Evolutionary conservation across 2,113 vertebrate genomes (phyloP).

Genomic region (Lucifuga dentata): DNA sequence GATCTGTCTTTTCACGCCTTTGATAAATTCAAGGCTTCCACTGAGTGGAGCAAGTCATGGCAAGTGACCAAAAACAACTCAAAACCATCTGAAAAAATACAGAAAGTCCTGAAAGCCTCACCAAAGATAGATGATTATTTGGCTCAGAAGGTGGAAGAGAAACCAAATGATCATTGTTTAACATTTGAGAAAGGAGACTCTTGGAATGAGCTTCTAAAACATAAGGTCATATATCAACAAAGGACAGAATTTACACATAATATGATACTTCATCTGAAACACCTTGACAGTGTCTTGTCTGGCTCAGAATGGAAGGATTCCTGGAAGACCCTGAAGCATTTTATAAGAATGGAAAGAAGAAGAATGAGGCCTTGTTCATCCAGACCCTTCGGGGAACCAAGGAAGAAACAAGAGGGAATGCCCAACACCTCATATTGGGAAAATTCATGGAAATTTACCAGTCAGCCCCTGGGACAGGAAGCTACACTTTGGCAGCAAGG

Average conservation of each 20-base stretch:
- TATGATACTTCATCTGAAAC: conserved; percentile 15
- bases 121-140: not conserved
- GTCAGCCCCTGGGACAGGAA: conserved; percentile 45
- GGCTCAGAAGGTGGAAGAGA: conserved; percentile 12
- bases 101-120: conserved; percentile 34
- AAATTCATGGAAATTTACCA: conserved; percentile 55
- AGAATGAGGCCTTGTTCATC: conserved; percentile 26
- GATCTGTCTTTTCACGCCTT: conserved; percentile 21
- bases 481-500: conserved; percentile 60
- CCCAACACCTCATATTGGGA: conserved; percentile 48
- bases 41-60: conserved; percentile 71
- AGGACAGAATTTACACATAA: conserved; percentile 22
- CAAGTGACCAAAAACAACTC: conserved; percentile 62
- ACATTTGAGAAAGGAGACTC: conserved; percentile 18
- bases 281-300: not conserved
- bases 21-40: conserved; percentile 12
- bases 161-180: not conserved
- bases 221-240: conserved; percentile 28
- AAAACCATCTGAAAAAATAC: conserved; percentile 52
- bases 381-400: conserved; percentile 20
- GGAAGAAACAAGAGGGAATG: conserved; percentile 10
- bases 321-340: conserved; percentile 65
- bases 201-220: conserved; percentile 26
- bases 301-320: conserved; percentile 63
- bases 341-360: conserved; percentile 40